Evolutionary conservation across 2,888 invertebrate genomes (phyloP), one percentile per base, ranked within the genome.

Genomic region (Tinea semifulvella): DNA sequence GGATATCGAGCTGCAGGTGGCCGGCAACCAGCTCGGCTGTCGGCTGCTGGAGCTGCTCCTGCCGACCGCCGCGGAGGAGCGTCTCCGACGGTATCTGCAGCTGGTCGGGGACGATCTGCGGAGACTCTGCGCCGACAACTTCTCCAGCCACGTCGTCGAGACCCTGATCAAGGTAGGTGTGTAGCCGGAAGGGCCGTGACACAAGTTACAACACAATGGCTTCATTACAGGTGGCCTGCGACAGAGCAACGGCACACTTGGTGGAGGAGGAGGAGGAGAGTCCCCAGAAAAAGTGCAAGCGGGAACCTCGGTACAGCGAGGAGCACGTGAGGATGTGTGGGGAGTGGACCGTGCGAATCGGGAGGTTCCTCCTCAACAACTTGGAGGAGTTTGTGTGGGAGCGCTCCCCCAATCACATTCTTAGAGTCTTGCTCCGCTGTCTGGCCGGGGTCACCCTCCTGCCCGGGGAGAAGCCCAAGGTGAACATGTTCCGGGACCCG

Each of bases 371-470:
- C 16, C 65, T 92, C 1, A 94, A 94, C 63, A 94, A 94, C 73
- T 73, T 92, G 47, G 94, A 94, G 61, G 93, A 94, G 58, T 94
- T 90, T 56, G 84, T 91, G 0, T 88, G 87, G 85, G 91, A 94
- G 60, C 72, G 75, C 0, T 91, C 89, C 51, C 92, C 89, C 0
- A 92, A 88, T 68, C 89, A 91, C 56, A 85, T 94, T 3, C 73
- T 93, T 50, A 83, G 93, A 42, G 86, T 89, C 7, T 87, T 86
- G 1, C 63, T 92, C n/a, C 84, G 87, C 59, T 87, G 86, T 55
- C 67, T 92, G 0, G 85, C 87, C 10, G 91, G 91, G 1, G 79
- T 90, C 8, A 83, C 85, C 1, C 70, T 83, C 16, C 53, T 81
- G 52, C 60, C 85, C 18, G 72, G 73, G 50, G 63, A 83, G 57